phyloP scores from a whole-genome alignment of 2,888 invertebrate genomes.

The Archaeoteleia sp. region DNA sequence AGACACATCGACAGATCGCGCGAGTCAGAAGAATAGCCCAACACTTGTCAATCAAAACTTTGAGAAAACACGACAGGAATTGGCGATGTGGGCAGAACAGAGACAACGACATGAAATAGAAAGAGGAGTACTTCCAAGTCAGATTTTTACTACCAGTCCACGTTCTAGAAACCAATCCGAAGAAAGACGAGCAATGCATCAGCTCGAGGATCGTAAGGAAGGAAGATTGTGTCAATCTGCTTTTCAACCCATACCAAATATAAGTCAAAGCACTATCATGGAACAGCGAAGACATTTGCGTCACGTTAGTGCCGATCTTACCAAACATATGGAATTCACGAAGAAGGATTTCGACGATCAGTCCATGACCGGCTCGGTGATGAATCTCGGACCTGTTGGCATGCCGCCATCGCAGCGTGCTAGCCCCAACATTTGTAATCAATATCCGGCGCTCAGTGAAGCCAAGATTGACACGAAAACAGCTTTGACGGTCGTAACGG shows the following conservation, averaged over 20 bases:
- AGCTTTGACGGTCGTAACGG: constrained; percentile 66
- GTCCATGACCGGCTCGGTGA: constrained; percentile 69
- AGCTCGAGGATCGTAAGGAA: constrained; percentile 66
- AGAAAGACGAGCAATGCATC: constrained; percentile 57
- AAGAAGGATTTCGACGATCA: constrained; percentile 72
- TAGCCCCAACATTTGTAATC: constrained; percentile 70
- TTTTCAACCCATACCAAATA: constrained; percentile 71
- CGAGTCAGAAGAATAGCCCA: constrained; percentile 68
- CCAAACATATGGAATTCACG: constrained; percentile 70
- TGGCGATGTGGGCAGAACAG: constrained; percentile 72
- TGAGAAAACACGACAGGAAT: constrained; percentile 71
- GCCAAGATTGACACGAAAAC: constrained; percentile 68
- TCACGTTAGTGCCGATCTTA: constrained; percentile 72
- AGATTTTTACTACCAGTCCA: constrained; percentile 67
- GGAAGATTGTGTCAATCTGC: constrained; percentile 66
- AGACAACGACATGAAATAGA: constrained; percentile 72
- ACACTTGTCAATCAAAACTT: constrained; percentile 69
- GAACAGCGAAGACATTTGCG: constrained; percentile 72
- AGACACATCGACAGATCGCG: constrained; percentile 66
- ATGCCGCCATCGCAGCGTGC: constrained; percentile 64
- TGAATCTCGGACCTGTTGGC: constrained; percentile 65
- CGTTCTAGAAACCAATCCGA: constrained; percentile 70
- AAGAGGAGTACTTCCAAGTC: constrained; percentile 61
- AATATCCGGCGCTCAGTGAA: constrained; percentile 69
- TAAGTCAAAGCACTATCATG: constrained; percentile 71